These are phyloP conservation scores for Gadopsis bispinosus DNA, from an alignment of 2,797 vertebrate species.

Conservation along the genomic window DNA sequence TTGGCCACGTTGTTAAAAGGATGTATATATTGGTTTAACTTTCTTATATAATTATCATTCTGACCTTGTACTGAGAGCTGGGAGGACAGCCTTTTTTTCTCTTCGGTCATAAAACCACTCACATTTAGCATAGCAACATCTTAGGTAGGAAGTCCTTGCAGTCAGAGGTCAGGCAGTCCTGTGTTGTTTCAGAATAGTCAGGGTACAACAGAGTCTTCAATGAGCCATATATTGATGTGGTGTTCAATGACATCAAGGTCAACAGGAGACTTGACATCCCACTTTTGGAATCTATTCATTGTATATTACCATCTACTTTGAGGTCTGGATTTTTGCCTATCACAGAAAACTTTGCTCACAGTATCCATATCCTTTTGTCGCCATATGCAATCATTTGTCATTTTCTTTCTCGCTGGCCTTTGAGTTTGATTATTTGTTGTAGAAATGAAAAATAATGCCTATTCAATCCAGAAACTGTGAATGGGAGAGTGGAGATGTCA, in stretches of 20 bases:
- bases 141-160: slow-evolving; percentile 51
- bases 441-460: slow-evolving; percentile 83
- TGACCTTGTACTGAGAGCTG: slow-evolving; percentile 62
- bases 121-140: slow-evolving; percentile 56
- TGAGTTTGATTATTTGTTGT: slow-evolving; percentile 82
- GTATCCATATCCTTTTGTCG: slow-evolving; percentile 64
- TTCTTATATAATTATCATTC: slow-evolving; percentile 54
- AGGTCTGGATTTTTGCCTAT: slow-evolving; percentile 66
- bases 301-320: slow-evolving; percentile 79
- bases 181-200: slow-evolving; percentile 68
- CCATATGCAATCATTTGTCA: slow-evolving; percentile 76
- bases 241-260: slow-evolving; percentile 63
- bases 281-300: slow-evolving; percentile 69
- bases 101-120: slow-evolving; percentile 47
- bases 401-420: slow-evolving; percentile 77
- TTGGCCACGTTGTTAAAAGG: slow-evolving; percentile 58
- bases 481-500: slow-evolving; percentile 83
- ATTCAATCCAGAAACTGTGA: slow-evolving; percentile 87
- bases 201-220: slow-evolving; percentile 72
- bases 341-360: slow-evolving; percentile 56
- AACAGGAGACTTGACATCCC: slow-evolving; percentile 65
- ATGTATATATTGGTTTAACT: slow-evolving; percentile 70
- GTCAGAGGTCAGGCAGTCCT: slow-evolving; percentile 47
- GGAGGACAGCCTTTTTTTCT: slow-evolving; percentile 54
- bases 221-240: slow-evolving; percentile 69